Evolutionary conservation across 2,888 invertebrate genomes (phyloP).

Genomic region (Drosophila neutralis): DNA sequence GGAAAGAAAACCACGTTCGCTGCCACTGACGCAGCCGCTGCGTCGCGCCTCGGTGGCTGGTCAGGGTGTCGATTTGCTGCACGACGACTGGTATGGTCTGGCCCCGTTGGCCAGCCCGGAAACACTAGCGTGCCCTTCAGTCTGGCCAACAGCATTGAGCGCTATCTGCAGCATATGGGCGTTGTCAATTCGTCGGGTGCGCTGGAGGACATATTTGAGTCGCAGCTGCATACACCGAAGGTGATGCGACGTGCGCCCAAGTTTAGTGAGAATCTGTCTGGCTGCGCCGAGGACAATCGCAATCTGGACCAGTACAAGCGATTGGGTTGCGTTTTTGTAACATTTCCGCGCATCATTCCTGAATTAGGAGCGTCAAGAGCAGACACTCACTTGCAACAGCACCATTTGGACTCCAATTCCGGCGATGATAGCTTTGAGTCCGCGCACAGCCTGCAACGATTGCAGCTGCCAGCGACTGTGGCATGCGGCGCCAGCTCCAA

Average conservation of each 20-base stretch:
- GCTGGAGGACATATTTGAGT: conserved; percentile 84
- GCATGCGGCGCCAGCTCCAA: conserved; percentile 83
- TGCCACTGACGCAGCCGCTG: conserved; percentile 73
- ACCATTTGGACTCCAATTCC: conserved; percentile 85
- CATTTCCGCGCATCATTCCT: conserved; percentile 82
- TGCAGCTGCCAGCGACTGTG: conserved; percentile 50
- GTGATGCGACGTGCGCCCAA: conserved; percentile 89
- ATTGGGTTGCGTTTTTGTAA: conserved; percentile 85
- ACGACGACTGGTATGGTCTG: conserved; percentile 89
- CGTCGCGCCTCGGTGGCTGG: conserved; percentile 79
- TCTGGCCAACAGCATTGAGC: conserved; percentile 83
- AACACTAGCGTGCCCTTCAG: conserved; percentile 88
- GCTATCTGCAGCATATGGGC: conserved; percentile 82
- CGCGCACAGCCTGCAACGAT: conserved; percentile 75
- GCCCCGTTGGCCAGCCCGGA: conserved; percentile 94
- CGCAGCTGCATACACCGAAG: conserved; percentile 86
- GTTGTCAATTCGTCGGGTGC: conserved; percentile 53
- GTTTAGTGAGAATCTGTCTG: conserved; percentile 88
- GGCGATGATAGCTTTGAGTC: conserved; percentile 83
- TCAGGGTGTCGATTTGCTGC: conserved; percentile 85
- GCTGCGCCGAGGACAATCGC: conserved; percentile 88
- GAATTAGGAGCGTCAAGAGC: conserved; percentile 38
- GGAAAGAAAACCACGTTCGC: conserved; percentile 74
- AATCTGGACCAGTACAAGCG: conserved; percentile 86
- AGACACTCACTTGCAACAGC: conserved; percentile 58